These are phyloP conservation scores for Esox lucius DNA, from an alignment of 2,797 vertebrate species.

Conservation along the genomic window DNA sequence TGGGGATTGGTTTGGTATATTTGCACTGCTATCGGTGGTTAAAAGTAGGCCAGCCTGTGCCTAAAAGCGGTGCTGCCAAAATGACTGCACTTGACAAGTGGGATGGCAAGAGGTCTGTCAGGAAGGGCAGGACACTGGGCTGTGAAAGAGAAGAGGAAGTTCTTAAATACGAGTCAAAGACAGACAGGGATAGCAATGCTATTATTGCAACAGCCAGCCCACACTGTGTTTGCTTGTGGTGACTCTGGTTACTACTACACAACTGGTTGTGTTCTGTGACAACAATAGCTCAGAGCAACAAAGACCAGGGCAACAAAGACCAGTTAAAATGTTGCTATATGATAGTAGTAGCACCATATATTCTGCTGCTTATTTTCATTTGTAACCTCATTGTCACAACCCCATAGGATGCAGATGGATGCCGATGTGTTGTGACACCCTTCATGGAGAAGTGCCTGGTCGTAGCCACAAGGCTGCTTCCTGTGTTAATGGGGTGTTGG, in stretches of 20 bases:
- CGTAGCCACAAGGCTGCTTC: slow-evolving; percentile 30
- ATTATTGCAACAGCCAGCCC: neutral
- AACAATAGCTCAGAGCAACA: neutral
- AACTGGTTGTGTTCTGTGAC: neutral
- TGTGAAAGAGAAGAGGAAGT: slow-evolving; percentile 1
- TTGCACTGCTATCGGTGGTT: slow-evolving; percentile 47
- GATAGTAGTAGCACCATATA: neutral
- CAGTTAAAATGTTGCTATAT: neutral
- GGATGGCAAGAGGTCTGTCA: slow-evolving; percentile 43
- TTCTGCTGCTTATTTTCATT: neutral
- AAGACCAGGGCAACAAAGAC: neutral
- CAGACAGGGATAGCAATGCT: slow-evolving; percentile 1
- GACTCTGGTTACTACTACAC: neutral
- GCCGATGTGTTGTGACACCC: slow-evolving; percentile 34
- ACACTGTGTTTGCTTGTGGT: neutral
- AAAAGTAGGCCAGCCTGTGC: slow-evolving; percentile 53
- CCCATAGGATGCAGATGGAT: neutral
- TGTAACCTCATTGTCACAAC: neutral
- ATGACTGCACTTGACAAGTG: slow-evolving; percentile 45
- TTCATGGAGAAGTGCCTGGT: slow-evolving; percentile 16
- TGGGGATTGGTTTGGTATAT: slow-evolving; percentile 55
- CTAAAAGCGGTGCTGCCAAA: slow-evolving; percentile 47
- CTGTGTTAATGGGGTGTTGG: slow-evolving; percentile 23
- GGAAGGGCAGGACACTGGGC: slow-evolving; percentile 27
- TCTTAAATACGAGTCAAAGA: neutral